Evolutionary conservation across 1,140 invertebrate genomes (phyloP).

Genomic region (Formica selysi): DNA sequence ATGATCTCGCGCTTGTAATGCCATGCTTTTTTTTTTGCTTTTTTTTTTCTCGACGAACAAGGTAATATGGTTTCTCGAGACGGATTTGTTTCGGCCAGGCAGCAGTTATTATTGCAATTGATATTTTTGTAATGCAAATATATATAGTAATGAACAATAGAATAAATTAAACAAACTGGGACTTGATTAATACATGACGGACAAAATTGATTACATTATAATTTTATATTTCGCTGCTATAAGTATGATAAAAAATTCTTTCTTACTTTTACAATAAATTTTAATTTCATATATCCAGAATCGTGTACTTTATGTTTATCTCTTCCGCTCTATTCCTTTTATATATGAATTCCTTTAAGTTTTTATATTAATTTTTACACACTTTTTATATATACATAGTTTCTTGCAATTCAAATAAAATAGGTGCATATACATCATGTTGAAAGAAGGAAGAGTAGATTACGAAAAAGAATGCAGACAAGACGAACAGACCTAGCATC

Average conservation of each 20-base stretch:
- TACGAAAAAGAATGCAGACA: not conserved
- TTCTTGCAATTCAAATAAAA: not conserved
- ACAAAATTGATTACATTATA: not conserved
- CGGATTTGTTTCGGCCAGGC: not conserved
- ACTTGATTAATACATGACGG: not conserved
- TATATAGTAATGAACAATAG: not conserved
- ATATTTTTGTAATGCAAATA: not conserved
- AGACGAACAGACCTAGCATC: not conserved
- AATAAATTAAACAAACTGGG: not conserved
- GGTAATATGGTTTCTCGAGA: not conserved
- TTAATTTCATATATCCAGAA: not conserved
- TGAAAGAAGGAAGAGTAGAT: not conserved
- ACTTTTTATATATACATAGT: not conserved
- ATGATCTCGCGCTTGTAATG: conserved; percentile 56
- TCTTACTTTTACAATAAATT: not conserved
- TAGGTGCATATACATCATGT: not conserved
- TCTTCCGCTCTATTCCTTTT: not conserved
- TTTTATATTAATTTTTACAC: not conserved
- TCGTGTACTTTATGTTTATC: not conserved
- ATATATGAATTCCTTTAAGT: no score
- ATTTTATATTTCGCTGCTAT: not conserved
- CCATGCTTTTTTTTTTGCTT: conserved; percentile 5
- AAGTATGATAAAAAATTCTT: not conserved
- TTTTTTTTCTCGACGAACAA: not conserved
- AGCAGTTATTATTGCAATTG: not conserved